A percentile compares a stretch with the other conserved stretches of the same genome.
Conservation (phyloP, 2,113 vertebrate genomes). For the Mesembrinibis cayennensis region DNA sequence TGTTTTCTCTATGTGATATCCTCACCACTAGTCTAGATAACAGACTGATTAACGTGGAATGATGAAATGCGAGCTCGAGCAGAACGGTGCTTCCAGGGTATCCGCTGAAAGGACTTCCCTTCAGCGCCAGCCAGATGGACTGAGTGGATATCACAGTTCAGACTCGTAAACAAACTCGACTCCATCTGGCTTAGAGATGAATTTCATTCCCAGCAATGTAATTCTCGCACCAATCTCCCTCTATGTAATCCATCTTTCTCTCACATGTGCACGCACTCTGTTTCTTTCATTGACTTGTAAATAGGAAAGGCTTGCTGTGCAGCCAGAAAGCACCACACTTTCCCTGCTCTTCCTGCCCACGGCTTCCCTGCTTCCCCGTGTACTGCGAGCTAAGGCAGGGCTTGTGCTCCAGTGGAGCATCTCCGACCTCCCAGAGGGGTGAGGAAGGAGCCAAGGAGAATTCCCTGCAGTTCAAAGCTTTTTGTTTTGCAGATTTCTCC, state of each 20-base stretch:
- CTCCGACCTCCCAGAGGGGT: background rate
- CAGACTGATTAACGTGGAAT: background rate
- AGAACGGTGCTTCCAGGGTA: background rate
- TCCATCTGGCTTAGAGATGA: conserved; percentile 48
- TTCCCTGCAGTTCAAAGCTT: background rate
- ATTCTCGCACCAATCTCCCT: background rate
- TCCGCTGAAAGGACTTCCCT: background rate
- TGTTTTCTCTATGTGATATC: background rate
- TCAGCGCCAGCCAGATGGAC: background rate
- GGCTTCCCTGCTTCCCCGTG: background rate
- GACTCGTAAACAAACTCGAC: background rate
- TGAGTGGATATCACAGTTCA: background rate
- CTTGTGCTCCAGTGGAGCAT: background rate
- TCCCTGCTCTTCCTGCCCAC: background rate
- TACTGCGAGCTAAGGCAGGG: background rate
- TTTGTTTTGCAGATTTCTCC: background rate
- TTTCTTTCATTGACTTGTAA: background rate
- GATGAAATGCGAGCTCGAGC: background rate
- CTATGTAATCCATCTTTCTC: background rate
- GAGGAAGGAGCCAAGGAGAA: background rate
- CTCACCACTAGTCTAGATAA: background rate
- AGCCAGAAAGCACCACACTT: background rate
- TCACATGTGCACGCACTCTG: background rate
- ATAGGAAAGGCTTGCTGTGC: background rate
- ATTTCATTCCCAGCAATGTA: background rate